A percentile compares a stretch with the other conserved stretches of the same genome.
Evolutionary conservation across 2,113 vertebrate genomes (phyloP).

Genomic region (Engystomops pustulosus): DNA sequence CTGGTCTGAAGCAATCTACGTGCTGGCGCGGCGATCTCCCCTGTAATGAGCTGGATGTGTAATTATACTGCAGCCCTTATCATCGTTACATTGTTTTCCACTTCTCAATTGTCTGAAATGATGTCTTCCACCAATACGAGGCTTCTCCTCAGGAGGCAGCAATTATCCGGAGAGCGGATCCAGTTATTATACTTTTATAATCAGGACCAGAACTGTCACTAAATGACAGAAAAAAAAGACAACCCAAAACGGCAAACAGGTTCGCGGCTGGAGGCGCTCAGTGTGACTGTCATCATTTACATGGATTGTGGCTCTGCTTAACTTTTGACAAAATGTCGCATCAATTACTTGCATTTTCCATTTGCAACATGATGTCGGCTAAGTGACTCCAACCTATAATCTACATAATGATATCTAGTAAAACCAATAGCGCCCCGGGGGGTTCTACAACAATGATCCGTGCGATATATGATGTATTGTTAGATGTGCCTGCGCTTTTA

Average conservation of each 20-base stretch:
- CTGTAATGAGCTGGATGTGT: not conserved
- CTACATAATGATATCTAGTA: slow-evolving; percentile 42
- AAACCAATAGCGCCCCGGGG: slow-evolving; percentile 14
- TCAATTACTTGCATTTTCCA: slow-evolving; percentile 48
- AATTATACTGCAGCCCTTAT: slow-evolving; percentile 2
- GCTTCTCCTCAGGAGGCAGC: slow-evolving; percentile 30
- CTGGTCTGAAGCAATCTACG: too few relatives aligned
- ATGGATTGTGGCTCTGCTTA: slow-evolving; percentile 42
- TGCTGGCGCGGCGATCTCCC: not conserved
- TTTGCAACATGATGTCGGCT: slow-evolving; percentile 2
- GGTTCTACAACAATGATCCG: not conserved
- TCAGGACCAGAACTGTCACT: slow-evolving; percentile 46
- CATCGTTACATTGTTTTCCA: not conserved
- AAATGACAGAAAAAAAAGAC: slow-evolving; percentile 11
- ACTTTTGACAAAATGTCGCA: slow-evolving; percentile 38
- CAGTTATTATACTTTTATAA: slow-evolving; percentile 51
- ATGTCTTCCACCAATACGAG: slow-evolving; percentile 28
- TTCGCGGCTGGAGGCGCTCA: slow-evolving; percentile 30
- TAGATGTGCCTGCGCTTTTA: too few relatives aligned
- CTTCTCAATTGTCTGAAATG: slow-evolving; percentile 5
- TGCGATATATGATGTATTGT: too few relatives aligned
- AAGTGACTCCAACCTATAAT: slow-evolving; percentile 45
- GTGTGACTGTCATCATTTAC: slow-evolving; percentile 29
- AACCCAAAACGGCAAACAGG: slow-evolving; percentile 21
- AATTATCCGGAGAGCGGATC: slow-evolving; percentile 34